These are phyloP conservation scores for Podocnemis expansa DNA, from an alignment of 2,113 vertebrate genomes.

Conservation along the genomic window DNA sequence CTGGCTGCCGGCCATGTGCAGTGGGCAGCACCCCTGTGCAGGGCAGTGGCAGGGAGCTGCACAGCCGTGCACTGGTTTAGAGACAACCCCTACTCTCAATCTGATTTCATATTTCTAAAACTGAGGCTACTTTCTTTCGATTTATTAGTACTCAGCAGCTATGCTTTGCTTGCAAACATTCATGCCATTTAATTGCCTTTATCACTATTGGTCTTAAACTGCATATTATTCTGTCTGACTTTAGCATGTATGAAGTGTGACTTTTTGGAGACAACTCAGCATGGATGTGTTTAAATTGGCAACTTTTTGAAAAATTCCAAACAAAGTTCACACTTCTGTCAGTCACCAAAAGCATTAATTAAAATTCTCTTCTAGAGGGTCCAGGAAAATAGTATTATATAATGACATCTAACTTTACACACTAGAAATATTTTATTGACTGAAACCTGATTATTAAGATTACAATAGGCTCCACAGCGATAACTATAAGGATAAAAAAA, in stretches of 20 bases:
- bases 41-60: too few species aligned
- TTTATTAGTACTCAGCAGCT: not conserved
- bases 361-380: conserved; percentile 12
- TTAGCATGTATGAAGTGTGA: conserved; percentile 13
- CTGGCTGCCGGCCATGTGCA: too few species aligned
- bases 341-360: conserved; percentile 42
- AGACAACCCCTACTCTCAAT: not conserved
- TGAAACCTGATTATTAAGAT: not conserved
- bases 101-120: not conserved
- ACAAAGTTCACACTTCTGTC: conserved; percentile 50
- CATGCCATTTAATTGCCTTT: conserved; percentile 26
- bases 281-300: not conserved
- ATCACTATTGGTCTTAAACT: not conserved
- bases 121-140: not conserved
- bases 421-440: not conserved
- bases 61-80: too few species aligned
- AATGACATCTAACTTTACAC: not conserved
- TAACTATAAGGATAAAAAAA: not conserved
- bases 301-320: not conserved
- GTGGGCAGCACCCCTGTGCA: too few species aligned
- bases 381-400: not conserved
- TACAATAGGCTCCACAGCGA: not conserved
- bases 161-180: not conserved
- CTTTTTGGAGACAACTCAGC: conserved; percentile 6
- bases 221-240: not conserved